Base-by-base conservation (phyloP, 2,888 invertebrate genomes). In the Blera fallax region DNA sequence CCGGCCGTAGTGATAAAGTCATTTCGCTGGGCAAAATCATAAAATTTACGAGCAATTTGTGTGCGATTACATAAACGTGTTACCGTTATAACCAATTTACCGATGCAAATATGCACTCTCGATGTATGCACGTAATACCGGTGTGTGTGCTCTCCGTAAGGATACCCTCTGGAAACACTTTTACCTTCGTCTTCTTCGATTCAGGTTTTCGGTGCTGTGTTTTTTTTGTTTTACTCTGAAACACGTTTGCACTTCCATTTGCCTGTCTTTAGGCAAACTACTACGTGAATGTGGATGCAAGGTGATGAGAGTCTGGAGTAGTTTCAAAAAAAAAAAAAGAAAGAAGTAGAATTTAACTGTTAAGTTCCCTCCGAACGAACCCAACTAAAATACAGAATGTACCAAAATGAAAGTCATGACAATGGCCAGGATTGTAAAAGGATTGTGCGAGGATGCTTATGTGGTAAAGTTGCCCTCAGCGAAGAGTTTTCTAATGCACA, bases 401-500 rank as follows among this genome's bases (percentile, higher is more conserved):
- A 24, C 60, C 64, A 21, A 29, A 45, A 32, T 73, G 43, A 67
- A 80, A 74, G 52, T 43, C 43, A 48, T 52, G 45, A 65, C 65
- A 67, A 79, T 72, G 78, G 29, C 48, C 62, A 32, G 54, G 18
- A 81, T 81, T 70, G 76, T 48, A 62, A 65, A 76, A 48, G 54
- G 32, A 62, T 69, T 60, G 32, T 60, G 48, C 34, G 54, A 73
- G 78, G 73, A 83, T 78, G 72, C 82, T 78, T 72, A 60, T 78
- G 60, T 52, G 45, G 70, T 10, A 72, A 40, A 62, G 78, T 78
- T 78, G 60, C 60, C 60, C 37, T 52, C 21, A 60, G 67, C 67
- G 18, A 79, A 69, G 60, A 62, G 52, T 54, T 69, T 62, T 73
- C 73, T 79, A 79, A 79, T 83, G 79, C 67, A 79, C 67, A 69